Evolutionary conservation across 2,113 vertebrate genomes (phyloP), one percentile per base, ranked within the genome.

Genomic region (Pachypanchax playfairii): DNA sequence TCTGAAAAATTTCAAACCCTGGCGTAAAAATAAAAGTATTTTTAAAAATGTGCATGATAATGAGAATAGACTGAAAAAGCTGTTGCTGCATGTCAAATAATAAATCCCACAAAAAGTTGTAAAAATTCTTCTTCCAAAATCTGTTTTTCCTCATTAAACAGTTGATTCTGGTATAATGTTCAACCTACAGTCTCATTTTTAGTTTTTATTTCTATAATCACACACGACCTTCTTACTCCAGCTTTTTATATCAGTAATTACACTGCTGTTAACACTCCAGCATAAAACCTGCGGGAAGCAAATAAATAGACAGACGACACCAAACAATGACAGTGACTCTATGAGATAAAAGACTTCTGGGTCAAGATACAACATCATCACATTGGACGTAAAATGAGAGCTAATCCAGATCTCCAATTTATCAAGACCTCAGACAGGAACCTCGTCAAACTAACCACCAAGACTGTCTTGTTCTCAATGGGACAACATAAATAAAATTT

Each of bases 231-330:
- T 71, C 63, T 58, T 55, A 15, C 56, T 73, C 41, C 47, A 39
- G 81, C 77, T 77, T 82, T 74, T 79, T 75, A 80, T 71, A 75
- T 58, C 53, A 43, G 24, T 81, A 84, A 84, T 87, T 83, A 82
- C 49, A 24, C 38, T 68, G 71, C 55, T 59, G 73, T 75, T 79
- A 74, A 82, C 28, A 29, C 48, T 8, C 22, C 24, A 65, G 61
- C 63, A 63, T 82, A 64, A 83, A 66, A 80, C 78, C 80, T 15
- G 57, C 62, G 67, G 64, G 78, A 82, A 58, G 58, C 65, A 77
- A 83, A 85, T 77, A 79, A 85, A 84, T 58, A 75, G 76, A 38
- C 57, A 78, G 70, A 73, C 65, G 82, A 22, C 20, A 41, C 67
- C 63, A 82, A 79, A 70, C 72, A n/a, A n/a, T 82, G 77, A 75